Evolutionary conservation across 2,113 vertebrate species (phyloP), one percentile per base, ranked within the genome.

Genomic region (Phainopepla nitens): DNA sequence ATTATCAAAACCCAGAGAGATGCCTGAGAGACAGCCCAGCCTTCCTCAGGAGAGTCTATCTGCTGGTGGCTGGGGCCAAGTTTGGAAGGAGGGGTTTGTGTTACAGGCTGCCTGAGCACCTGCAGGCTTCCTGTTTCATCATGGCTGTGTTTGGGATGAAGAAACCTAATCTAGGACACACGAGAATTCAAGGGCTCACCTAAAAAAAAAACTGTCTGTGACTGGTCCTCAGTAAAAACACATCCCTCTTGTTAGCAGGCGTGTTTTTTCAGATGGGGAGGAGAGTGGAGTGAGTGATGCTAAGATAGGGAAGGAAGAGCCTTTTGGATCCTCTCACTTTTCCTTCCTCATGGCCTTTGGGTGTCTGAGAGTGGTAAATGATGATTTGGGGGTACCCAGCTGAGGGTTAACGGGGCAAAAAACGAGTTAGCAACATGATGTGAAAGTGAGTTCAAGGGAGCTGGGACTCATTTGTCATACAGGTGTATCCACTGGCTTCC

Each of bases 391-490:
- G 20, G 36, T 60, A 50, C 36, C 60, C 64, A 81, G 44, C 60
- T 80, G 86, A 92, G 79, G 41, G 79, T 95, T 93, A 90, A 75
- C 0, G 0, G 86, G 39, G 41, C 61, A 78, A 76, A 73, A 70
- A 88, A 31, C 0, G 0, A 88, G 50, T 86, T 90, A 73, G 62
- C 75, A 68, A 58, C 35, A 33, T 16, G 60, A 78, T 17, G 41
- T 57, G 82, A 61, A 53, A 80, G n/a, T n/a, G 64, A 91, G 58
- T 93, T 77, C 2, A 3, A 83, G 82, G 60, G 39, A 49, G 16
- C 62, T 93, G 57, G 39, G 47, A 15, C 60, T 95, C 79, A 41
- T 80, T 93, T 96, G 82, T 96, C 58, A 47, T 76, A 84, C 77
- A 50, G 54, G 53, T 4, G 15, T 60, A 82, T 90, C 90, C 79